These are phyloP conservation scores for Hypotaenidia philippensis DNA, from an alignment of 2,797 vertebrate genomes.

Conservation along the genomic window DNA sequence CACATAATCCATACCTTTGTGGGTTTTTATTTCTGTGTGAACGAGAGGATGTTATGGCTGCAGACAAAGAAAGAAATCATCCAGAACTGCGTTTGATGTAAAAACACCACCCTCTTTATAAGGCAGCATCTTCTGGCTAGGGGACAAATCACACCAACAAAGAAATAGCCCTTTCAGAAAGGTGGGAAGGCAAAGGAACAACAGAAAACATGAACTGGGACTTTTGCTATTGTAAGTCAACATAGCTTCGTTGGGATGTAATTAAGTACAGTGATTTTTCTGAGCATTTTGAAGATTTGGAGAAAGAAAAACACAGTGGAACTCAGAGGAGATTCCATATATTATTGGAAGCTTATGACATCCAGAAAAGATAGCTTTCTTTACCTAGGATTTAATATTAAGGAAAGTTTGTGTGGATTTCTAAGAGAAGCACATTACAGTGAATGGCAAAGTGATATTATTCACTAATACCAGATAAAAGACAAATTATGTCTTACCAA, in stretches of 20 bases:
- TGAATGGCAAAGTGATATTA: not conserved
- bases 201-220: not conserved
- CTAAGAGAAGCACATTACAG: not conserved
- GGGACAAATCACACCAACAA: not conserved
- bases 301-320: not conserved
- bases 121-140: not conserved
- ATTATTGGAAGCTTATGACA: not conserved
- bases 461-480: conserved; percentile 34
- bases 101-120: not conserved
- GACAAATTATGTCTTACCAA: conserved; percentile 51
- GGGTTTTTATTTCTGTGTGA: conserved; percentile 27
- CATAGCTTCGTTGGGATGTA: not conserved
- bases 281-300: not conserved
- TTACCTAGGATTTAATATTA: not conserved
- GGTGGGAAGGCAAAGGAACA: not conserved
- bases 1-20: conserved; percentile 44
- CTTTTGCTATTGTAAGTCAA: not conserved
- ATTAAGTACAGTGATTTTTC: not conserved
- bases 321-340: not conserved
- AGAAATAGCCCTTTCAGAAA: not conserved
- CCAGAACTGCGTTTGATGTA: not conserved
- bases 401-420: not conserved
- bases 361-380: not conserved
- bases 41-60: not conserved
- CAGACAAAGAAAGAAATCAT: conserved; percentile 51